A percentile compares a stretch with the other conserved stretches of the same genome.
phyloP scores from a whole-genome alignment of 2,797 vertebrate species.

The Denticeps clupeoides region DNA sequence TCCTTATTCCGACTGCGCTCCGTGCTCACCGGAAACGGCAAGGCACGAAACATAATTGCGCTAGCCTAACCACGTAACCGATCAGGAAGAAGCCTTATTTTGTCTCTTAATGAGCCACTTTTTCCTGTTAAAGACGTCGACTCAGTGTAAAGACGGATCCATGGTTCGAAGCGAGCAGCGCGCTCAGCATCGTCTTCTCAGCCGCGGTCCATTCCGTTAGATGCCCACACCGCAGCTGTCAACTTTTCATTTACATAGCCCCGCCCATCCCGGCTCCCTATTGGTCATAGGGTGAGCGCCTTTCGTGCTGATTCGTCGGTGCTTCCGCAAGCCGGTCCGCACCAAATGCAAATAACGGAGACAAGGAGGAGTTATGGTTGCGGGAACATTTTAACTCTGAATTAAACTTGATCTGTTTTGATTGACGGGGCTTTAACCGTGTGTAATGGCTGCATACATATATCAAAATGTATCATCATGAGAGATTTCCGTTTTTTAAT shows the following conservation, averaged over 20 bases:
- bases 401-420: too few relatives aligned
- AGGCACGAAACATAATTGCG: constrained; percentile 51
- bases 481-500: too few relatives aligned
- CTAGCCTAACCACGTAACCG: background rate
- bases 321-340: too few relatives aligned
- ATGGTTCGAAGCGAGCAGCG: background rate
- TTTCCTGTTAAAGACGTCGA: background rate
- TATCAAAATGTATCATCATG: too few relatives aligned
- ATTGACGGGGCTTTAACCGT: too few relatives aligned
- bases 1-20: constrained; percentile 68
- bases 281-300: constrained; percentile 29
- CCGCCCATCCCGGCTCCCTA: constrained; percentile 6
- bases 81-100: constrained; percentile 15
- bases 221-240: constrained; percentile 33
- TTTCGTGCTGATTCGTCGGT: too few relatives aligned
- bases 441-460: too few relatives aligned
- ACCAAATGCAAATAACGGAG: too few relatives aligned
- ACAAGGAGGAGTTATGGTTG: too few relatives aligned
- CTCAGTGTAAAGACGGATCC: background rate
- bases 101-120: background rate
- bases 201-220: constrained; percentile 2
- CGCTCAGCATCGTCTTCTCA: background rate
- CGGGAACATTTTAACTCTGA: too few relatives aligned
- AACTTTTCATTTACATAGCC: constrained; percentile 29
- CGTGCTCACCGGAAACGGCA: constrained; percentile 58